Conservation (phyloP, 2,113 vertebrate species). For the Psephotus haematonotus region DNA sequence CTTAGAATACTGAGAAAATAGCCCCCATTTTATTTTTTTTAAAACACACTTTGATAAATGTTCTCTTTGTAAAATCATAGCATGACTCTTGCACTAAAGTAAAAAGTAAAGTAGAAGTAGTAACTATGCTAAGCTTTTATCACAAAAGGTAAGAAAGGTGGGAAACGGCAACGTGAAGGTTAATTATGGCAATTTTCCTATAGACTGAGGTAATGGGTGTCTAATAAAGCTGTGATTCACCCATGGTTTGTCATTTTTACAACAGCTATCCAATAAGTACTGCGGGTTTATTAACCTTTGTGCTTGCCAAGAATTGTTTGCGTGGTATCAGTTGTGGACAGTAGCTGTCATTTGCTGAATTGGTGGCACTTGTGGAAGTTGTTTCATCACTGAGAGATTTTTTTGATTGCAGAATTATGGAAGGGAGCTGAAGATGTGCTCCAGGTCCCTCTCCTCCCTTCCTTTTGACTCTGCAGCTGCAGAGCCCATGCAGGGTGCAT, state of each 20-base stretch:
- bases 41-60: not conserved
- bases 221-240: slow-evolving; percentile 9
- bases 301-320: not conserved
- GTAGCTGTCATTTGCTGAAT: not conserved
- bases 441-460: not conserved
- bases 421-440: not conserved
- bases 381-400: not conserved
- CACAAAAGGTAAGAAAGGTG: not conserved
- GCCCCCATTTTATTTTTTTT: not conserved
- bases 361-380: not conserved
- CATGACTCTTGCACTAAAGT: not conserved
- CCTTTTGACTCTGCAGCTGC: not conserved
- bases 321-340: not conserved
- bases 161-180: not conserved
- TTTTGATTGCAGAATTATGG: not conserved
- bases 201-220: not conserved
- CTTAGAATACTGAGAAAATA: slow-evolving; percentile 19
- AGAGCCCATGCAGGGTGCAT: not conserved
- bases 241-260: not conserved
- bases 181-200: not conserved
- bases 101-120: not conserved
- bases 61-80: not conserved
- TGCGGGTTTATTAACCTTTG: not conserved
- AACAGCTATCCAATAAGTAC: not conserved
- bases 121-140: not conserved